A percentile compares a stretch with the other conserved stretches of the same genome.
Evolutionary conservation across 2,888 invertebrate genomes (phyloP).

Genomic region (Metalampra italica): DNA sequence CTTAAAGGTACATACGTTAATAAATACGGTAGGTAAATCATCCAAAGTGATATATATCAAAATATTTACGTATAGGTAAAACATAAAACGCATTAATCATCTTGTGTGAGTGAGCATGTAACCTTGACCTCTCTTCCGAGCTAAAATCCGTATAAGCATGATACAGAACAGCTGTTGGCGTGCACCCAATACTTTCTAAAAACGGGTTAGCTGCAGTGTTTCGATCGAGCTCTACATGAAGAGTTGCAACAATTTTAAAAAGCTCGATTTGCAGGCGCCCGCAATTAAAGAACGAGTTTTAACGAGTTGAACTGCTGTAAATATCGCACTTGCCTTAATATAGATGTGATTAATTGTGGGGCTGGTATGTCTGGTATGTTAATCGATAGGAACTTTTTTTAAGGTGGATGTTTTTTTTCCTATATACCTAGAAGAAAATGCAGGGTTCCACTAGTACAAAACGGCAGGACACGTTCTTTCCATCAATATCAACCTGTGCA

Average conservation of each 20-base stretch:
- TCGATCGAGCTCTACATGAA: constrained; percentile 47
- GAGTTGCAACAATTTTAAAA: constrained; percentile 32
- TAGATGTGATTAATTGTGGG: constrained; percentile 2
- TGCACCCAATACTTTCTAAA: constrained; percentile 63
- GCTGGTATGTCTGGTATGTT: neutral
- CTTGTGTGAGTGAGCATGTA: constrained; percentile 4
- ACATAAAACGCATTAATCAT: too few species aligned
- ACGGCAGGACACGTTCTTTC: too few species aligned
- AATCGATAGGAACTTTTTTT: neutral
- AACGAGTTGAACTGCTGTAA: constrained; percentile 4
- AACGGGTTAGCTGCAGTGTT: constrained; percentile 56
- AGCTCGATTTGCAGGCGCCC: constrained; percentile 18
- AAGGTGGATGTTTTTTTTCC: neutral
- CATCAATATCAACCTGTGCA: too few species aligned
- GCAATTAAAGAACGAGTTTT: constrained; percentile 12
- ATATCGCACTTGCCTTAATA: constrained; percentile 4
- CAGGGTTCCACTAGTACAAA: too few species aligned
- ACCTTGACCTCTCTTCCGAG: constrained; percentile 57
- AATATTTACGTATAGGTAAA: too few species aligned
- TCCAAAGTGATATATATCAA: too few species aligned
- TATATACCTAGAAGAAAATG: neutral
- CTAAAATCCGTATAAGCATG: constrained; percentile 47
- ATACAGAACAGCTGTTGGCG: constrained; percentile 57
- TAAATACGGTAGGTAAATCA: too few species aligned
- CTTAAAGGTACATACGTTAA: too few species aligned